Base-by-base conservation (phyloP, 2,113 vertebrate genomes). In the Pelvicachromis taeniatus region DNA sequence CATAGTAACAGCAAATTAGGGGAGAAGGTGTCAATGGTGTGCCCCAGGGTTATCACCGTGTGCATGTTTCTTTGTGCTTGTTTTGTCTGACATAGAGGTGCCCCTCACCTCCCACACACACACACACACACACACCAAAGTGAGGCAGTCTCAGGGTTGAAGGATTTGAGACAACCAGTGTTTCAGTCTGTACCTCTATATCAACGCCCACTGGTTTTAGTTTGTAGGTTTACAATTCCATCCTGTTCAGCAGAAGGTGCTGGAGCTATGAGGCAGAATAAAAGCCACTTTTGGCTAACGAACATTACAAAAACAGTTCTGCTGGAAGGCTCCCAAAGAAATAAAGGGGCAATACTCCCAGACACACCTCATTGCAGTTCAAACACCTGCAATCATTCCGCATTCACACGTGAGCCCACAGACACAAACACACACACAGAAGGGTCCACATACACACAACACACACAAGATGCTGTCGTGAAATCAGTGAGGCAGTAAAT, bases 401-500 rank as follows among this genome's bases (percentile, higher is more conserved):
- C 85, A 53, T 82, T 83, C 80, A 40, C 83, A 80, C 77, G 17
- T 48, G 26, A 78, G 16, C 65, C 45, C 40, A 45, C 54, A 23
- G 40, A n/a, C 10, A 35, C 48, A 52, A 17, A 50, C 48, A 21
- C 48, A 17, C 17, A 45, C 65, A 35, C 48, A 40, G 38, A 21
- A 8, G 61, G 13, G 23, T 13, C 17, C 7, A 5, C 5, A 12
- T 35, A 31, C 35, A 7, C 52, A 45, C 40, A 79, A 14, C 42
- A 14, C 21, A 2, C 29, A 14, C 40, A 9, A 9, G 52, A 48
- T 12, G 33, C 68, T 77, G 91, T 84, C 61, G 83, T 86, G 91
- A 65, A 94, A 83, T 87, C 93, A 94, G 89, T 77, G 88, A 94
- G 87, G 93, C 94, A 80, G 92, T 95, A 95, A 95, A 95, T 94